phyloP scores from a whole-genome alignment of 2,113 vertebrate species.

The Anguilla japonica region DNA sequence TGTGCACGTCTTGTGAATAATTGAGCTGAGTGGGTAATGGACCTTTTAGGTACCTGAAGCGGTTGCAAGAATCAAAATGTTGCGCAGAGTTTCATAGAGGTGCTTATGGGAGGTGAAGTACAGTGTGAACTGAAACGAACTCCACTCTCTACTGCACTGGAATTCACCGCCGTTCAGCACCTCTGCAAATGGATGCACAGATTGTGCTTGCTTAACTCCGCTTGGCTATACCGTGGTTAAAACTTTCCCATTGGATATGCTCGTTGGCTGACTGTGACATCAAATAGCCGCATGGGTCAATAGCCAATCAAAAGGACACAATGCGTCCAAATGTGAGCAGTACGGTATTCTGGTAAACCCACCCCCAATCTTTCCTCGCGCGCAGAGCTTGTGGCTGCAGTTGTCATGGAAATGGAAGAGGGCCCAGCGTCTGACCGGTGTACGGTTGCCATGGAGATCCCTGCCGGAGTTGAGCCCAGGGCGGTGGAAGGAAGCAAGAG shows the following conservation, averaged over 20 bases:
- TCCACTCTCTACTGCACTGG: neutral
- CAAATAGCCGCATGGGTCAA: conserved; percentile 59
- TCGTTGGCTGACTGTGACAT: conserved; percentile 50
- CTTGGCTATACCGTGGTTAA: conserved; percentile 28
- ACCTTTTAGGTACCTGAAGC: neutral
- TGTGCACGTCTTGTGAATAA: neutral
- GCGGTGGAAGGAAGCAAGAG: conserved; percentile 30
- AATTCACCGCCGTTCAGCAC: neutral
- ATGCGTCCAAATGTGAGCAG: conserved; percentile 61
- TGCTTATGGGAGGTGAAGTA: conserved; percentile 6
- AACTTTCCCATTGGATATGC: conserved; percentile 32
- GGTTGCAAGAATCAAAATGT: neutral
- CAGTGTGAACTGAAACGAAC: neutral
- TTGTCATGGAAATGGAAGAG: conserved; percentile 87
- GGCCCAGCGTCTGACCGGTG: conserved; percentile 57
- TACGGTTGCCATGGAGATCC: conserved; percentile 83
- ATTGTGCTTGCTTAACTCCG: neutral
- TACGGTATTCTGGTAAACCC: conserved; percentile 48
- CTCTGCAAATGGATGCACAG: neutral
- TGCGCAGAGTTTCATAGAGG: neutral
- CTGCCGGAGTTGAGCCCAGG: conserved; percentile 53
- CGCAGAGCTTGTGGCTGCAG: conserved; percentile 58
- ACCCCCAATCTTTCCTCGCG: conserved; percentile 49
- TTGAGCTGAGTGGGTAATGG: neutral
- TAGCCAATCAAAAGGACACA: conserved; percentile 66